Base-by-base conservation (phyloP, 1,140 invertebrate genomes). In the Cyclina sinensis region DNA sequence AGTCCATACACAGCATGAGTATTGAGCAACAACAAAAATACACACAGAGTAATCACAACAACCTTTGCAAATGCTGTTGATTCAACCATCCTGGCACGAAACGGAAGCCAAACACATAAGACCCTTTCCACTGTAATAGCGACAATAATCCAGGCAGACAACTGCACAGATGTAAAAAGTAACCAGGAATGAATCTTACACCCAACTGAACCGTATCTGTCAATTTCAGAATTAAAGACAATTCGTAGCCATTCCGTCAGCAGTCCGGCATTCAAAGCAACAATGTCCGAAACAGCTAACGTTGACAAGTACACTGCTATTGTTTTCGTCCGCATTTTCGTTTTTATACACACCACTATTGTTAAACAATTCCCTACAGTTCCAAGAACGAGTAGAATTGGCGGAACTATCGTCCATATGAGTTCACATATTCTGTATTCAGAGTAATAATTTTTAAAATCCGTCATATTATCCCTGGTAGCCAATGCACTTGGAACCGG, bases 191-290 rank as follows among this genome's bases (percentile, higher is more conserved):
- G 74, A 24, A 78, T 1, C 24, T 78, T 78, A n/a, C 74, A 78
- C 14, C 74, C 74, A 78, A 18, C 12, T 16, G 4, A 39, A 3
- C 43, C 48, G 11, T 51, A 12, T 12, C 32, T 32, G 21, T 43
- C n/a, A 43, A 78, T 32, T 32, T 78, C 74, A 1, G 51, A 9
- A 30, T 48, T 39, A 18, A 78, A 78, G 0, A 43, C 65, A 46
- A 79, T 89, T 11, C 68, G 86, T 11, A 93, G 62, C 92, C 92
- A 92, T 18, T 91, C 82, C 7, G 92, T 57, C 2, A 93, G 57
- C 18, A 93, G 74, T 2, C 93, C 93, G 0, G 90, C 51, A 21
- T n/a, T 32, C 2, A 81, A 12, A 7, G 39, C 54, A 14, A 81
- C 30, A 2, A 62, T 7, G 51, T 81, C 57, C 39, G 51, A n/a